These are phyloP conservation scores for Malurus splendens DNA, from an alignment of 2,797 vertebrate genomes.

Conservation along the genomic window DNA sequence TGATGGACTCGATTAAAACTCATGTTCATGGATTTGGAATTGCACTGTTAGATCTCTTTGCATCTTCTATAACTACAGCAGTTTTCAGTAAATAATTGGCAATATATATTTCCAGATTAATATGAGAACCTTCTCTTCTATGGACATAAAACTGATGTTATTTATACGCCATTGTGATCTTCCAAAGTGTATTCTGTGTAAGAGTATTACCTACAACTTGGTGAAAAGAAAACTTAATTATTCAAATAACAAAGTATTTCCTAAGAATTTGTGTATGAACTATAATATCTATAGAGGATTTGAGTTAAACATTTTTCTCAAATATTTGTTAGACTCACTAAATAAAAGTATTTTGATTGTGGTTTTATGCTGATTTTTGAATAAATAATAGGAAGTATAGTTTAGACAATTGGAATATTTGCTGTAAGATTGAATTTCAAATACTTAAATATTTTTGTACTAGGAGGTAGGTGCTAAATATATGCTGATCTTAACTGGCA, in stretches of 20 bases:
- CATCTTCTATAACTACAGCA: neutral
- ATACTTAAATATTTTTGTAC: neutral
- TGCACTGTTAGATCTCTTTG: neutral
- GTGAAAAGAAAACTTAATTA: neutral
- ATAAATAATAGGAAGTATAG: neutral
- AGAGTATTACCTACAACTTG: neutral
- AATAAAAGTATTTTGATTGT: neutral
- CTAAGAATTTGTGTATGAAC: neutral
- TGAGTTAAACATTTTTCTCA: neutral
- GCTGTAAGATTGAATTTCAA: neutral
- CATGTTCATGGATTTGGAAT: neutral
- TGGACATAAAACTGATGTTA: neutral
- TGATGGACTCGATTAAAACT: neutral
- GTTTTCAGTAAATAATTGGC: neutral
- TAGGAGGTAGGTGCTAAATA: neutral
- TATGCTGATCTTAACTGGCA: neutral
- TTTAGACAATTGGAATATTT: neutral
- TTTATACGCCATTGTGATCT: neutral
- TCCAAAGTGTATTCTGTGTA: neutral
- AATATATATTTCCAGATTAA: neutral
- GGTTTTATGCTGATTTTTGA: fast-evolving
- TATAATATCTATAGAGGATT: neutral
- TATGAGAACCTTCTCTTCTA: neutral
- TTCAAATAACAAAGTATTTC: neutral
- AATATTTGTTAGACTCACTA: neutral